Evolutionary conservation across 2,888 invertebrate genomes (phyloP), one percentile per base, ranked within the genome.

Genomic region (Epiblema foenella): DNA sequence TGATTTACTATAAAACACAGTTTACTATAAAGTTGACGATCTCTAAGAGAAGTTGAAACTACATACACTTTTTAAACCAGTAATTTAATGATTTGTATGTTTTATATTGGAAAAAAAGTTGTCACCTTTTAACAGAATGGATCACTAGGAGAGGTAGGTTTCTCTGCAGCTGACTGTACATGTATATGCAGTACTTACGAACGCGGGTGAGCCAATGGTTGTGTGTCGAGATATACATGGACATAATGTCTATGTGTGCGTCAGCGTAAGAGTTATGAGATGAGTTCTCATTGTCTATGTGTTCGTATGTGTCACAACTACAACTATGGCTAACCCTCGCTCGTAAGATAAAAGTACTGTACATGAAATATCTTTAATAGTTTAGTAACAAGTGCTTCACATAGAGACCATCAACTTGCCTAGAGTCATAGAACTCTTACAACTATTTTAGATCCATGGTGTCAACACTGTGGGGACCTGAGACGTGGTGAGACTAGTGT

Each of bases 401-500:
- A 20, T 20, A 54, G 20, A 24, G 52, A 54, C 24, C 29, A 8
- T 49, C 46, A 62, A 9, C 62, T 49, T 15, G 42, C 46, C 46
- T 7, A 5, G 15, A 5, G 1, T 2, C n/a, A 0, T 39, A 17
- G 46, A 15, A 11, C n/a, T 33, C 8, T 3, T 8, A 8, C 9
- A 0, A 33, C 24, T 33, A 33, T 8, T 33, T 33, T 33, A 8
- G 33, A 5, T 33, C 33, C 9, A 33, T 8, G 9, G 33, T 5
- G 33, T 33, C 9, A 33, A 33, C 33, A 5, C 33, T 33, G 33
- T 49, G 1, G 51, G 78, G 76, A 74, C 74, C 75, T 82, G 83
- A 83, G 83, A 81, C 77, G 76, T 37, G 37, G 52, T 76, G 60
- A 74, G 77, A 79, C 85, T 92, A 93, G 81, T 93, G 89, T 79